Evolutionary conservation across 2,888 invertebrate species (phyloP), one percentile per base, ranked within the genome.

Genomic region (Drosophila mayaguana): DNA sequence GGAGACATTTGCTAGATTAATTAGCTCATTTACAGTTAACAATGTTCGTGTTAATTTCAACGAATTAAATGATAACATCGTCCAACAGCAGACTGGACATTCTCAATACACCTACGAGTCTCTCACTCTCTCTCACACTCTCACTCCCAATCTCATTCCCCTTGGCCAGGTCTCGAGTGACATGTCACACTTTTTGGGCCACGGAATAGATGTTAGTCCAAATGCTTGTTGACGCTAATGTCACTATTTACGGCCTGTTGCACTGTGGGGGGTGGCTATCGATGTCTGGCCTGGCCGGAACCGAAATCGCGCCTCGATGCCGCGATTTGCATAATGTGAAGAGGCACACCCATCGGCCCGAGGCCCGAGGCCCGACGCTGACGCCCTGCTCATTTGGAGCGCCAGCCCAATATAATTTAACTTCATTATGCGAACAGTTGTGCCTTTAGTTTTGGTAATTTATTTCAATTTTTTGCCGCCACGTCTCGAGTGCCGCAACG

Each of bases 31-130:
- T 91, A 91, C 76, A 68, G 81, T 81, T 87, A 91, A 92, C 92
- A 92, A 92, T 92, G 92, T 92, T 90, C 90, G 92, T 91, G 92
- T 92, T 92, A 92, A 92, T 92, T 92, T 91, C 87, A 85, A 91
- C 86, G 91, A 92, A 92, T 92, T 91, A 92, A 92, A 92, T 91
- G 92, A 92, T 92, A 91, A 90, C 88, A 92, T 92, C 92, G 75
- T 64, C 34, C 14, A 8, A 45, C 36, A 76, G 42, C 48, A 48
- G 48, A 48, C 25, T 28, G 71, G 57, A 46, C 59, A 62, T n/a
- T 50, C 62, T 62, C 40, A 42, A 28, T 64, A 54, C 32, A 32
- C 38, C 32, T 42, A 16, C 5, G 53, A n/a, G 36, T 6, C 9
- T 22, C n/a, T 34, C 54, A 14, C 40, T 11, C 56, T 46, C 3